Evolutionary conservation across 2,113 vertebrate species (phyloP), one percentile per base, ranked within the genome.

Genomic region (Stomatorhinus ivindoensis): DNA sequence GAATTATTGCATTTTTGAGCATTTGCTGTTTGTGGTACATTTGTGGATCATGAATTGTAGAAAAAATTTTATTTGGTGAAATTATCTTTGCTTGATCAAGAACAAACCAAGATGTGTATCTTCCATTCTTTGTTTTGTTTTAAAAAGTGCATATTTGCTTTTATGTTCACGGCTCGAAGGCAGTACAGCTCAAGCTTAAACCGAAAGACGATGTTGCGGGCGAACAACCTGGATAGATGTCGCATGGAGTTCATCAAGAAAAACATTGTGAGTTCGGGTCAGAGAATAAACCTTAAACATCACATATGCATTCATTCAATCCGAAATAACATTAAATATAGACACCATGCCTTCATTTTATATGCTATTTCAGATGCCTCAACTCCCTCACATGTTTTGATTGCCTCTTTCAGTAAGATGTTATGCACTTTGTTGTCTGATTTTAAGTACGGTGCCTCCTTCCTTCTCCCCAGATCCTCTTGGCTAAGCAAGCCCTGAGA

Each of bases 141-240:
- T 65, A 27, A 65, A 65, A 65, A 27, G n/a, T 31, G 61, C 10
- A 31, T 69, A 13, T 27, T 73, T 48, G 87, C 31, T 88, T 47
- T 76, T 61, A 11, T 89, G 11, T 61, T 85, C n/a, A 80, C 51
- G 51, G 2, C 21, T 90, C 92, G 84, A 92, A 99, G 98, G 93
- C 97, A 97, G 90, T 98, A 97, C 87, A 96, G 93, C 87, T 91
- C 94, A 0, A 92, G 93, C 0, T 92, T 95, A 35, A 96, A 97
- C 50, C 95, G 90, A 90, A 97, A 95, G 92, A 94, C 95, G 1
- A 96, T 96, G 94, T 92, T 91, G 2, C 95, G 95, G 82, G 97
- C 97, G 85, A 98, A 98, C 89, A 92, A 93, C 86, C 94, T 99
- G 39, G 98, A 99, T 90, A 94, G 93, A 89, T 96, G 94, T 90